A percentile compares a stretch with the other conserved stretches of the same genome.
Evolutionary conservation across 1,140 invertebrate genomes (phyloP).

Genomic region (Aculops lycopersici): DNA sequence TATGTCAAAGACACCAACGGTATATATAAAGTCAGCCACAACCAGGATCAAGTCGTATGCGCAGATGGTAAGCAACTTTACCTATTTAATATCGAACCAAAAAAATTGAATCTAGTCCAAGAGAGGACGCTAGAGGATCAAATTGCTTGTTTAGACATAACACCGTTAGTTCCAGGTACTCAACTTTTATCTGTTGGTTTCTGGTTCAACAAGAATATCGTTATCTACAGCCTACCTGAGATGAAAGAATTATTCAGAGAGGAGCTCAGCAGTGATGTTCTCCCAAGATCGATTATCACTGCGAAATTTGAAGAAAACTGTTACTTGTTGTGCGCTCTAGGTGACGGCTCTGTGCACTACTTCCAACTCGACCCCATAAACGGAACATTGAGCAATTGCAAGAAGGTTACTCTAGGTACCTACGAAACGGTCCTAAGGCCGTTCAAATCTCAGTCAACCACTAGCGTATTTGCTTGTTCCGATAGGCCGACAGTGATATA

Average conservation of each 20-base stretch:
- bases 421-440: slow-evolving; percentile 73
- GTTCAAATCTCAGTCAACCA: slow-evolving; percentile 62
- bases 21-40: slow-evolving; percentile 61
- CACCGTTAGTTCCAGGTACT: slow-evolving; percentile 26
- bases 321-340: slow-evolving; percentile 64
- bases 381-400: slow-evolving; percentile 40
- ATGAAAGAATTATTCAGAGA: slow-evolving; percentile 25
- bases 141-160: slow-evolving; percentile 80
- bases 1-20: slow-evolving; percentile 33
- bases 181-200: slow-evolving; percentile 58
- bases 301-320: slow-evolving; percentile 57
- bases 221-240: slow-evolving; percentile 10
- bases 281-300: slow-evolving; percentile 73
- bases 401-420: slow-evolving; percentile 74
- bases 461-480: slow-evolving; percentile 92
- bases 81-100: slow-evolving; percentile 43
- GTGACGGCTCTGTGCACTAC: slow-evolving; percentile 91
- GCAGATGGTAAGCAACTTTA: slow-evolving; percentile 58
- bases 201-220: slow-evolving; percentile 82
- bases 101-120: slow-evolving; percentile 19
- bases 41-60: slow-evolving; percentile 43
- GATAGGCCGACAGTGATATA: slow-evolving; percentile 95
- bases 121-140: slow-evolving; percentile 41
- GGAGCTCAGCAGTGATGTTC: slow-evolving; percentile 65
- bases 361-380: slow-evolving; percentile 42